Evolutionary conservation across 2,888 invertebrate genomes (phyloP).

Genomic region (Ramazzottius varieornatus): DNA sequence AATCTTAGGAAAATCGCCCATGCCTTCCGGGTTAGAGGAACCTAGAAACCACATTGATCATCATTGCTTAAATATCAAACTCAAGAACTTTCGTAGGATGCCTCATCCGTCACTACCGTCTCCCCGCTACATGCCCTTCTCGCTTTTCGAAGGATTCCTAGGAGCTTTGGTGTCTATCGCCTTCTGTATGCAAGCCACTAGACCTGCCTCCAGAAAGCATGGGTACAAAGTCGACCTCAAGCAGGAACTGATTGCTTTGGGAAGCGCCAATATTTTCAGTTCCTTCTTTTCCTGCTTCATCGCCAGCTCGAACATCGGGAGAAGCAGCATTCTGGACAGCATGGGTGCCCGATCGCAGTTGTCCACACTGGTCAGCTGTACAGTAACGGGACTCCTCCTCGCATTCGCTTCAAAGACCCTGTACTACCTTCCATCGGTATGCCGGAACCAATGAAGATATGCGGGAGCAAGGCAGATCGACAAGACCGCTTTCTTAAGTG

Average conservation of each 20-base stretch:
- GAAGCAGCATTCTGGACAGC: neutral
- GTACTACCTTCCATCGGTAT: neutral
- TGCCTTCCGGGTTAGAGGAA: no score
- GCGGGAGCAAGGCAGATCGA: no score
- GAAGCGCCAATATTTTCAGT: neutral
- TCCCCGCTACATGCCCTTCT: neutral
- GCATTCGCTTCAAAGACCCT: neutral
- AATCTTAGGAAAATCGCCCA: neutral
- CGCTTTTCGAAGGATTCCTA: neutral
- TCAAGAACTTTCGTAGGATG: neutral
- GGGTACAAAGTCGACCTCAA: neutral
- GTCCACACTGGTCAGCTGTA: neutral
- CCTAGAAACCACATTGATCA: no score
- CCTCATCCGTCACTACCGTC: neutral
- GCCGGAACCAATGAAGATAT: no score
- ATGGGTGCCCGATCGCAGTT: neutral
- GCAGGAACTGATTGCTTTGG: neutral
- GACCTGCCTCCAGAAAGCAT: neutral
- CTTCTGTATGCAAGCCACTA: neutral
- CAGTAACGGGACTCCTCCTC: neutral
- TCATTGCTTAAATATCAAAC: no score
- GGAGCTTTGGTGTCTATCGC: conserved; percentile 1
- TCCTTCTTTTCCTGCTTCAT: neutral
- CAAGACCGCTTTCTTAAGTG: no score
- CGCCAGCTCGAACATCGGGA: neutral